Evolutionary conservation across 2,113 vertebrate species (phyloP).

Genomic region (Thinocorus orbignyianus): DNA sequence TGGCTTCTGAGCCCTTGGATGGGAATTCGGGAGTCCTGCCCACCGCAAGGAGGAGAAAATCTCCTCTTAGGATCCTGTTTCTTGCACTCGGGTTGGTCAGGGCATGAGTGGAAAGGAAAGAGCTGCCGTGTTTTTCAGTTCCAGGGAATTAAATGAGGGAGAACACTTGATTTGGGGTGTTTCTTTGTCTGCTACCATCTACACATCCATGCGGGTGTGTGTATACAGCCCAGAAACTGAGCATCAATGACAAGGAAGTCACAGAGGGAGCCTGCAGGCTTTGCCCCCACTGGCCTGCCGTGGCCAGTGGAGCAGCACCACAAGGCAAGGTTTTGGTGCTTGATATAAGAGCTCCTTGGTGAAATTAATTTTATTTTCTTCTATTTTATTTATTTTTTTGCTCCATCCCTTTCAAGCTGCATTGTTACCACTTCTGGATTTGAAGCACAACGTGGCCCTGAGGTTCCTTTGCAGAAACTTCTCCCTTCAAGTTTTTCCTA

Average conservation of each 20-base stretch:
- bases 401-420: not conserved
- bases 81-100: not conserved
- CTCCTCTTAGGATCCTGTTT: not conserved
- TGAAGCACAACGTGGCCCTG: not conserved
- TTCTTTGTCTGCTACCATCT: constrained; percentile 74
- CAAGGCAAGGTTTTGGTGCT: not conserved
- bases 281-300: accelerated
- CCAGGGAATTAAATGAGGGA: not conserved
- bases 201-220: not conserved
- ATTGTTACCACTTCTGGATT: not conserved
- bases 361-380: not conserved
- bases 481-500: not conserved
- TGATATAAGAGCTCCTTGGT: not conserved
- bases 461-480: not conserved
- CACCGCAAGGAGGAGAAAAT: not conserved
- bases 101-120: not conserved
- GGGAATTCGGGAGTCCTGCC: not conserved
- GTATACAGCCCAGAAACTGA: constrained; percentile 24
- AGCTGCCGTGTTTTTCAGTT: not conserved
- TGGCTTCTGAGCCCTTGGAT: not conserved
- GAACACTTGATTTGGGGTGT: not conserved
- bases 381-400: not conserved
- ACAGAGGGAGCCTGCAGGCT: not conserved
- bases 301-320: not conserved
- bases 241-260: constrained; percentile 46